Conservation (phyloP, 2,113 vertebrate species). For the Pomatorhinus ruficollis region DNA sequence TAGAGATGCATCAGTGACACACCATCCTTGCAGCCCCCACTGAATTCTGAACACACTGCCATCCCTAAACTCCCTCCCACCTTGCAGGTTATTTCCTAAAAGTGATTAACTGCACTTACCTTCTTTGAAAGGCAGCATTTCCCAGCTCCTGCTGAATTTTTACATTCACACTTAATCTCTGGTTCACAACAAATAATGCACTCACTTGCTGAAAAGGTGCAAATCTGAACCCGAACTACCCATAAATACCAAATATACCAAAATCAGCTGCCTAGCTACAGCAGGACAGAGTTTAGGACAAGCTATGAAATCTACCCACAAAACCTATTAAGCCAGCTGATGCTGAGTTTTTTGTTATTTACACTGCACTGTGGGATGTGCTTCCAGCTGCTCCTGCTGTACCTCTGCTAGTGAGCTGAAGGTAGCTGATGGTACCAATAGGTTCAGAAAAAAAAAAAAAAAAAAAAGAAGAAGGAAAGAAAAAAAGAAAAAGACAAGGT, state of each 20-base stretch:
- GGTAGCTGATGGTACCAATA: background rate
- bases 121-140: background rate
- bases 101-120: background rate
- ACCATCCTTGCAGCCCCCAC: background rate
- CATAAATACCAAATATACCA: background rate
- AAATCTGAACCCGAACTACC: background rate
- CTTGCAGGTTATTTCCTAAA: background rate
- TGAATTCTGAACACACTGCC: background rate
- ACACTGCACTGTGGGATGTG: accelerated
- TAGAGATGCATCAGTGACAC: accelerated
- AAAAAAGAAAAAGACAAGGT: background rate
- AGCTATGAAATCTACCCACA: background rate
- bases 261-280: background rate
- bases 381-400: background rate
- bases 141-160: background rate
- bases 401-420: background rate
- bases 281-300: background rate
- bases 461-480: background rate
- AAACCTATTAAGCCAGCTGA: background rate
- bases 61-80: background rate
- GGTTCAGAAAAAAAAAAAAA: background rate
- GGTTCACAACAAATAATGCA: background rate
- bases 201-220: background rate
- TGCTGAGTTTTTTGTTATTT: background rate
- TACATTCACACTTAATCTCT: background rate